phyloP scores from a whole-genome alignment of 2,888 invertebrate genomes.

The Eupithecia tripunctaria region DNA sequence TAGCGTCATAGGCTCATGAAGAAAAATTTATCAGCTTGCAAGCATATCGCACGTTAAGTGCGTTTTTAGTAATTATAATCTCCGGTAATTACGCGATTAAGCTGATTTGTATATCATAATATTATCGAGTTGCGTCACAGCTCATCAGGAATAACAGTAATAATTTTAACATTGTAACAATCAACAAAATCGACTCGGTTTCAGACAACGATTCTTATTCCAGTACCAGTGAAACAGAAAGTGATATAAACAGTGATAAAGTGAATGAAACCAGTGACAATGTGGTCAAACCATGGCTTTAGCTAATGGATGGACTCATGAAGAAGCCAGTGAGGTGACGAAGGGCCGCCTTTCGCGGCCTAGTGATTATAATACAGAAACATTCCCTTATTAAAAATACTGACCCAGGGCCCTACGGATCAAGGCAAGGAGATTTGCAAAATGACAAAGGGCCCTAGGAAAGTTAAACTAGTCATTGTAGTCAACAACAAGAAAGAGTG shows the following conservation, averaged over 20 bases:
- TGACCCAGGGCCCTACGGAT: slow-evolving; percentile 80
- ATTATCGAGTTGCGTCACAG: slow-evolving; percentile 5
- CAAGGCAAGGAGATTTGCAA: slow-evolving; percentile 78
- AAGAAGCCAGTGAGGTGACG: slow-evolving; percentile 75
- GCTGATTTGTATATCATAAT: slow-evolving; percentile 11
- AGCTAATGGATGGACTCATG: slow-evolving; percentile 52
- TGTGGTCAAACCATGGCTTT: slow-evolving; percentile 57
- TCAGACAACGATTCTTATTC: slow-evolving; percentile 27
- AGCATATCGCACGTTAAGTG: not conserved
- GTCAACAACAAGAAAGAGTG: slow-evolving; percentile 85
- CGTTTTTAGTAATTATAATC: not conserved
- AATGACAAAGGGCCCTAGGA: slow-evolving; percentile 85
- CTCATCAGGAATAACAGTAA: not conserved
- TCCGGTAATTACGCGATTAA: not conserved
- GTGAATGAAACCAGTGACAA: slow-evolving; percentile 26
- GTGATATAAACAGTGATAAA: slow-evolving; percentile 32
- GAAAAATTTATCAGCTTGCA: not conserved
- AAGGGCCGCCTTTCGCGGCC: slow-evolving; percentile 66
- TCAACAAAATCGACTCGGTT: slow-evolving; percentile 57
- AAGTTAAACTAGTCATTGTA: slow-evolving; percentile 85
- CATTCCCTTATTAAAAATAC: slow-evolving; percentile 82
- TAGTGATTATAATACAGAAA: slow-evolving; percentile 65
- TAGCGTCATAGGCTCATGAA: not conserved
- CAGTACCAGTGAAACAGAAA: slow-evolving; percentile 32
- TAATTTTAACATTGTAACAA: slow-evolving; percentile 5